Evolutionary conservation across 2,797 vertebrate genomes (phyloP).

Genomic region (Phataginus tetradactyla): DNA sequence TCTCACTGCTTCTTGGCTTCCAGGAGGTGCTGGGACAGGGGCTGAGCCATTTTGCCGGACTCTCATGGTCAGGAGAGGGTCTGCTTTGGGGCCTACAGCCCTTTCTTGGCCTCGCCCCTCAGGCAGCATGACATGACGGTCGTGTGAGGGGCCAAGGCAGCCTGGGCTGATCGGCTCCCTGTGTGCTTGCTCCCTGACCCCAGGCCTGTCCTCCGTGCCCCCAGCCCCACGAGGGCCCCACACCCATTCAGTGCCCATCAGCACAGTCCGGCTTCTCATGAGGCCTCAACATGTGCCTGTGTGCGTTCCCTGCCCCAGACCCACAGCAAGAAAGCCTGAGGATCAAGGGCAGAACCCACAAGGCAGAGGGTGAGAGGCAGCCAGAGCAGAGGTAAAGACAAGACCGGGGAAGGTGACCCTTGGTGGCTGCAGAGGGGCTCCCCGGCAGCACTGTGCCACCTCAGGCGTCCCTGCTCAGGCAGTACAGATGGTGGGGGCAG

Average conservation of each 20-base stretch:
- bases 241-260: not conserved
- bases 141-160: not conserved
- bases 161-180: no score
- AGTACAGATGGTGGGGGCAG: no score
- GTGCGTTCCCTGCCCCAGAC: no score
- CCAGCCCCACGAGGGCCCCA: no score
- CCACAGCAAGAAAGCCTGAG: not conserved
- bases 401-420: not conserved
- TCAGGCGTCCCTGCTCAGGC: not conserved
- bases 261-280: rapidly evolving
- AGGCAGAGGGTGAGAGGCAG: not conserved
- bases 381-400: not conserved
- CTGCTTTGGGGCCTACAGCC: rapidly evolving
- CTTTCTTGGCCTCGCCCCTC: not conserved
- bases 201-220: not conserved
- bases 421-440: not conserved
- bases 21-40: not conserved
- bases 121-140: rapidly evolving
- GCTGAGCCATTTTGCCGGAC: not conserved
- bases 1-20: no score
- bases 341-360: not conserved
- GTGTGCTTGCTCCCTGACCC: not conserved
- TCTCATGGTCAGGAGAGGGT: not conserved
- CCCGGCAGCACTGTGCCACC: rapidly evolving
- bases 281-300: not conserved